Percentiles rank a stretch among this genome's conserved stretches.
These are phyloP conservation scores for Corynorhinus townsendii DNA, from an alignment of 2,113 vertebrate species.

Conservation along the genomic window DNA sequence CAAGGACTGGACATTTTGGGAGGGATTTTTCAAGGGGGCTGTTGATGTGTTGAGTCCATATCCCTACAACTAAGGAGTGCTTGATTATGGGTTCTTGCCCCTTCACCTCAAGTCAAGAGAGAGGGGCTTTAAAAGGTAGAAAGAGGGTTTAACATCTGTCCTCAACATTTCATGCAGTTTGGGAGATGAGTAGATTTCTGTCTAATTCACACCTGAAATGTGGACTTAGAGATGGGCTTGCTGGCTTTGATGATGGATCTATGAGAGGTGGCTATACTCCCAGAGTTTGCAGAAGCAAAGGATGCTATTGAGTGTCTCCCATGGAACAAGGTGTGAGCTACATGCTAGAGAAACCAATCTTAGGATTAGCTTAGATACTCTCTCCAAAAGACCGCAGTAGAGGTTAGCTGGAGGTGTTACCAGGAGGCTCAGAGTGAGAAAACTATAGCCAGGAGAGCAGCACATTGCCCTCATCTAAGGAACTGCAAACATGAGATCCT, in stretches of 20 bases:
- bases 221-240: not conserved
- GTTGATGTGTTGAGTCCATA: not conserved
- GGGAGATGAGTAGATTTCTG: not conserved
- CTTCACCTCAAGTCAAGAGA: not conserved
- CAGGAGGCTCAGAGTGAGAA: not conserved
- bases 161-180: not conserved
- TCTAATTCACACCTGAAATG: not conserved
- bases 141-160: not conserved
- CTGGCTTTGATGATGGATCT: not conserved
- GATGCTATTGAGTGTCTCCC: not conserved
- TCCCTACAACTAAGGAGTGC: not conserved
- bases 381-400: not conserved
- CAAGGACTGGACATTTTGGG: not conserved
- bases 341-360: not conserved
- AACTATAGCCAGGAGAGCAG: not conserved
- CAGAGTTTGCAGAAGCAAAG: not conserved
- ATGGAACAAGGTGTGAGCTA: not conserved
- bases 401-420: not conserved
- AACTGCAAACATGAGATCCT: not conserved
- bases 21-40: not conserved
- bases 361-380: not conserved
- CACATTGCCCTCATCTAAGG: not conserved
- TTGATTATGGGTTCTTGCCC: not conserved
- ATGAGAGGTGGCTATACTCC: not conserved
- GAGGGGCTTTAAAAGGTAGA: not conserved